Evolutionary conservation across 2,888 invertebrate genomes (phyloP).

Genomic region (Epistrophe grossulariae): DNA sequence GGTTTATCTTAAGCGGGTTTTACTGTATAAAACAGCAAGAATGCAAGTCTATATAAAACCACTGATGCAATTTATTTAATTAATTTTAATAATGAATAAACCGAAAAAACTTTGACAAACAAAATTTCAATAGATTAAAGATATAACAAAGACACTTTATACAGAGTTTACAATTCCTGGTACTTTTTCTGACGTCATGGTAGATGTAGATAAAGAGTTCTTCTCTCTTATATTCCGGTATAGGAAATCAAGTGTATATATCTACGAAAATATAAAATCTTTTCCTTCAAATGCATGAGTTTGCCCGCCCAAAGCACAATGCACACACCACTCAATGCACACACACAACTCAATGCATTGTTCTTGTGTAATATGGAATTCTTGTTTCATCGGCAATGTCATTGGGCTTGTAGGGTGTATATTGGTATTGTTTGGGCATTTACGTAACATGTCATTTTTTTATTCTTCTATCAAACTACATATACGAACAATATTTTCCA

Average conservation of each 20-base stretch:
- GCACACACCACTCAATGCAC: background rate
- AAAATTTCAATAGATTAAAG: too few relatives aligned
- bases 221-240: background rate
- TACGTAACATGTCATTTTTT: conserved; percentile 3
- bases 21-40: too few relatives aligned
- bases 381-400: background rate
- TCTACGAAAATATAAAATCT: background rate
- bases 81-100: too few relatives aligned
- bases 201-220: too few relatives aligned
- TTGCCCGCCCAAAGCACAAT: background rate
- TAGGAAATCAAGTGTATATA: background rate
- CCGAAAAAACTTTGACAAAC: too few relatives aligned
- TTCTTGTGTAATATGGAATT: background rate
- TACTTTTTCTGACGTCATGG: too few relatives aligned
- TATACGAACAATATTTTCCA: background rate
- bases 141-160: too few relatives aligned
- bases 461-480: conserved; percentile 13
- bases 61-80: too few relatives aligned
- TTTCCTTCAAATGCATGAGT: background rate
- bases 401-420: background rate
- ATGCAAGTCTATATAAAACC: too few relatives aligned
- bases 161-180: too few relatives aligned
- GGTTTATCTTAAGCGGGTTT: too few relatives aligned
- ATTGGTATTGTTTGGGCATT: too few relatives aligned
- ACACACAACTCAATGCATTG: background rate